Conservation (phyloP, 2,888 invertebrate genomes). For the Pocota personata region DNA sequence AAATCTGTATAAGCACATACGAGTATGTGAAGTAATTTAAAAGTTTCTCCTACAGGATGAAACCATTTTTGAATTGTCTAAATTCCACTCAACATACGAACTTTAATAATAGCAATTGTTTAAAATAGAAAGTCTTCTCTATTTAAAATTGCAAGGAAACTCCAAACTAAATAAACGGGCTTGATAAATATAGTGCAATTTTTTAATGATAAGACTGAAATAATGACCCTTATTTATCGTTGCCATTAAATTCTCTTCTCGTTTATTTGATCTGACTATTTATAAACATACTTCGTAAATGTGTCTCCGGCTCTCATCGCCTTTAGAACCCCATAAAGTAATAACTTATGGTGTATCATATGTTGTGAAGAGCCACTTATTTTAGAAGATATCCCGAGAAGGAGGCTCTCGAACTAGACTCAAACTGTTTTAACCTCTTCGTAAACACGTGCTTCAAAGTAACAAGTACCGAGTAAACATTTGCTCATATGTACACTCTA, state of each 20-base stretch:
- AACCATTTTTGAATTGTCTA: no score
- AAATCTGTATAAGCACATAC: no score
- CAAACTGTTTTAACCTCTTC: constrained; percentile 15
- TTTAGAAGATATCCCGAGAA: constrained; percentile 1
- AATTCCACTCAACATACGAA: no score
- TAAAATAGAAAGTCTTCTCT: no score
- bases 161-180: background rate
- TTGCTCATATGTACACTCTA: background rate
- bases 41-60: background rate
- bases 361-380: constrained; percentile 22
- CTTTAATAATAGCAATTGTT: no score
- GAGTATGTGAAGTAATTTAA: background rate
- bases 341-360: background rate
- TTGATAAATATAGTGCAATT: background rate
- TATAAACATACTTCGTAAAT: background rate
- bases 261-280: background rate
- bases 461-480: constrained; percentile 21
- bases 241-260: background rate
- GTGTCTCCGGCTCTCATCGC: background rate
- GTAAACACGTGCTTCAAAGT: constrained; percentile 18
- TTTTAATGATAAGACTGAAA: background rate
- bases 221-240: background rate
- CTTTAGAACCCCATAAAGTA: background rate
- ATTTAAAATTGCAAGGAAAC: no score
- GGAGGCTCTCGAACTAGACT: constrained; percentile 4